Evolutionary conservation across 2,113 vertebrate genomes (phyloP).

Genomic region (Nannobrachium achirus): DNA sequence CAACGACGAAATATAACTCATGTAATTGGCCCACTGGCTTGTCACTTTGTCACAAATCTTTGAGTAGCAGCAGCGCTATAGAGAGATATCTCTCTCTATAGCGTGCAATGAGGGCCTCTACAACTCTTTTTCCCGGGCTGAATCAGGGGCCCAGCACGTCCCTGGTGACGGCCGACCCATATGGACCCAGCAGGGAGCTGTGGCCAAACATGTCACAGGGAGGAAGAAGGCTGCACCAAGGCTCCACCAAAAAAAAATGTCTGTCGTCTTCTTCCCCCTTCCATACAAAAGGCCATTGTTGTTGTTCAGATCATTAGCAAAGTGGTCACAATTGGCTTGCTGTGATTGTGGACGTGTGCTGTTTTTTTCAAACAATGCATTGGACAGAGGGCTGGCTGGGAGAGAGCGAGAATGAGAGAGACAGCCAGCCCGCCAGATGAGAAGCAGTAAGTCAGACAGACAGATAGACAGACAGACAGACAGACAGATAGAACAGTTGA

Average conservation of each 20-base stretch:
- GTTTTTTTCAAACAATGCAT: not conserved
- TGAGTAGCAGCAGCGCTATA: too few relatives aligned
- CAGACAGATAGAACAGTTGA: not conserved
- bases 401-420: not conserved
- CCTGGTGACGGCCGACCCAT: constrained; percentile 68
- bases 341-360: constrained; percentile 14
- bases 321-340: constrained; percentile 12
- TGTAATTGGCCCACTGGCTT: too few relatives aligned
- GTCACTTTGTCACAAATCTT: too few relatives aligned
- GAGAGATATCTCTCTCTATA: too few relatives aligned
- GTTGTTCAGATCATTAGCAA: not conserved
- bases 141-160: too few relatives aligned
- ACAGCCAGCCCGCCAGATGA: not conserved
- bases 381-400: not conserved
- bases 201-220: constrained; percentile 52
- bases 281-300: constrained; percentile 37
- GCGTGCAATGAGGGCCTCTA: too few relatives aligned
- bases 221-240: constrained; percentile 39
- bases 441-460: not conserved
- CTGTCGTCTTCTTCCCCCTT: constrained; percentile 30
- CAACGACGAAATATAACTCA: too few relatives aligned
- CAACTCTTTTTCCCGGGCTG: too few relatives aligned
- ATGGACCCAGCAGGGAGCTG: constrained; percentile 67
- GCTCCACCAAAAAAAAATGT: constrained; percentile 35
- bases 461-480: not conserved